These are phyloP conservation scores for Hydrocynus forskahlii DNA, from an alignment of 2,797 vertebrate genomes.

Conservation along the genomic window DNA sequence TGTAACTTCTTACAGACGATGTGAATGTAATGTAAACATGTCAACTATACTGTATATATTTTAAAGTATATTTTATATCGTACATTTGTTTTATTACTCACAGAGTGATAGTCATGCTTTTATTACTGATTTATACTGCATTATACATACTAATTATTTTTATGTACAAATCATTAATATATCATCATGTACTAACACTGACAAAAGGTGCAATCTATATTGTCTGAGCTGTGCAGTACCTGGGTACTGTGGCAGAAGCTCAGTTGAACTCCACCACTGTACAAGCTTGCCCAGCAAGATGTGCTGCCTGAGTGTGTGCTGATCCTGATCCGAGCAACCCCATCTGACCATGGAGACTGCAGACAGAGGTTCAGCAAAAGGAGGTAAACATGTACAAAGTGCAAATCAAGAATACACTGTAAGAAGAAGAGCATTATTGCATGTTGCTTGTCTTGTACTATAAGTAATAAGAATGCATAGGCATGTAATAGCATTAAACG, in stretches of 20 bases:
- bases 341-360: background rate
- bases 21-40: too few species aligned
- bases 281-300: constrained; percentile 69
- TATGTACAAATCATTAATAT: background rate
- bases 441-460: too few species aligned
- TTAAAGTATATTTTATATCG: too few species aligned
- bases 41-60: too few species aligned
- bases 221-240: constrained; percentile 50
- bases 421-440: too few species aligned
- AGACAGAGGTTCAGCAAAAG: too few species aligned
- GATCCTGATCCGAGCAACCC: constrained; percentile 59
- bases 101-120: background rate
- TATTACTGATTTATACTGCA: background rate
- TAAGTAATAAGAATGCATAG: too few species aligned
- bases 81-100: background rate
- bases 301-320: constrained; percentile 61
- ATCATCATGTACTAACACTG: background rate
- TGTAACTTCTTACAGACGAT: too few species aligned
- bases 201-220: background rate
- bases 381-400: too few species aligned
- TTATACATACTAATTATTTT: too few species aligned
- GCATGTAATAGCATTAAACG: background rate
- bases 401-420: too few species aligned
- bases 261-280: constrained; percentile 72
- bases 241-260: constrained; percentile 66